Base-by-base conservation (phyloP, 2,888 invertebrate species). In the Steinernema hermaphroditum region DNA sequence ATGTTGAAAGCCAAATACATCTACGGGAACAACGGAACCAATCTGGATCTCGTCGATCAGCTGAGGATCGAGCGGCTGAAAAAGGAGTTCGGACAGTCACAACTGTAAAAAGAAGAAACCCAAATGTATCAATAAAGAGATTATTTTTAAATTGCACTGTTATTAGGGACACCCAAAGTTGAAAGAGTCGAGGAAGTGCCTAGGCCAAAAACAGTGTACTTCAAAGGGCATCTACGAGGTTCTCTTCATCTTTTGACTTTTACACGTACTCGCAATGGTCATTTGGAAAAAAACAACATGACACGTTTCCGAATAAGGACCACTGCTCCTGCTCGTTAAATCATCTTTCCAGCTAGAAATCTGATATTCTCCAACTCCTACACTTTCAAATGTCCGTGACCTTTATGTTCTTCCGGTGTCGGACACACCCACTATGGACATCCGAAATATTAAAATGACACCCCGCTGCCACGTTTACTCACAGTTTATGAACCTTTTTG, bases 41-140 rank as follows among this genome's bases (percentile, higher is more conserved):
- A 79, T 37, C 74, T 77, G 2, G 78, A 81, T 69, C 62, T 81
- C 1, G 76, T 80, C 14, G 78, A 77, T 62, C 78, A 81, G 37
- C 74, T 81, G 49, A 68, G 79, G 46, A 71, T 81, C 57, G 80
- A 80, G 54, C 69, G 78, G 71, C 69, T 81, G 22, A 72, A 78
- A 69, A 69, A 78, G 46, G 81, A 81, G 50, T 81, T 72, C n/a
- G 62, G 62, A 2, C 62, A 62, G 34, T 62, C 62, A 32, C 62
- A 62, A 62, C 32, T 62, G 62, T 62, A 27, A 62, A 62, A 22
- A 50, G 6, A 12, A 1, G 19, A 22, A 9, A 50, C 6, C n/a
- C 6, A 16, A 46, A 19, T 4, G 19, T 41, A 8, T 41, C 19
- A 19, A n/a, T 16, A n/a, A 46, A 46, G 16, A 46, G 46, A 16